Evolutionary conservation across 2,888 invertebrate species (phyloP).

Genomic region (Catocala nupta): DNA sequence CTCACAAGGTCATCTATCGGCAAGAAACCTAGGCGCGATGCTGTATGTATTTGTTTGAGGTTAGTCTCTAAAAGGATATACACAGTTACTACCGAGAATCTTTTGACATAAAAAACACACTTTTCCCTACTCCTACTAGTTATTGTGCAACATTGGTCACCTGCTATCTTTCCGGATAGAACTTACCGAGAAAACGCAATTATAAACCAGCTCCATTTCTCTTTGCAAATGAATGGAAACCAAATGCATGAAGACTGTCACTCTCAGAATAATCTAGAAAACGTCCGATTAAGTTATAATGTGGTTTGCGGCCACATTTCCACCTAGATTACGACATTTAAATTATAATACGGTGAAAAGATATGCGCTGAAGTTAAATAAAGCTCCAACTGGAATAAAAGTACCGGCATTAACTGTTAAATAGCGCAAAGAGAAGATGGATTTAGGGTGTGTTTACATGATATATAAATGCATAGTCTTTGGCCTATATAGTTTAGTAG

Average conservation of each 20-base stretch:
- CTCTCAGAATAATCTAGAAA: constrained; percentile 17
- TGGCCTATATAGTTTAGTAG: too few relatives aligned
- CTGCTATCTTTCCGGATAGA: too few relatives aligned
- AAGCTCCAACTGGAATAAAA: constrained; percentile 2
- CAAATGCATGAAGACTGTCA: constrained; percentile 16
- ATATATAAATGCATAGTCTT: too few relatives aligned
- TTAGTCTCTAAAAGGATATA: too few relatives aligned
- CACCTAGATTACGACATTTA: constrained; percentile 11
- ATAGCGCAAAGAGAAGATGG: constrained; percentile 2
- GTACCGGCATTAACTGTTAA: neutral
- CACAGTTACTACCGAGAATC: too few relatives aligned
- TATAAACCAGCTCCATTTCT: constrained; percentile 1
- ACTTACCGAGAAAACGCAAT: constrained; percentile 5
- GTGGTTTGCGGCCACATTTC: constrained; percentile 15
- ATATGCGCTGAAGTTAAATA: neutral
- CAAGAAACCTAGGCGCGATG: too few relatives aligned
- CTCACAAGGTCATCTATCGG: too few relatives aligned
- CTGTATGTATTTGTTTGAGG: too few relatives aligned
- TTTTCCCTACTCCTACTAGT: too few relatives aligned
- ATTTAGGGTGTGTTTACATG: neutral
- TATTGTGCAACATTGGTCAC: too few relatives aligned
- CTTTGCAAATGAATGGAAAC: constrained; percentile 13
- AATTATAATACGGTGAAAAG: constrained; percentile 14
- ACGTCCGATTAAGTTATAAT: constrained; percentile 19
- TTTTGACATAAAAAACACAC: too few relatives aligned